Evolutionary conservation across 2,888 invertebrate species (phyloP).

Genomic region (Diogma glabrata): DNA sequence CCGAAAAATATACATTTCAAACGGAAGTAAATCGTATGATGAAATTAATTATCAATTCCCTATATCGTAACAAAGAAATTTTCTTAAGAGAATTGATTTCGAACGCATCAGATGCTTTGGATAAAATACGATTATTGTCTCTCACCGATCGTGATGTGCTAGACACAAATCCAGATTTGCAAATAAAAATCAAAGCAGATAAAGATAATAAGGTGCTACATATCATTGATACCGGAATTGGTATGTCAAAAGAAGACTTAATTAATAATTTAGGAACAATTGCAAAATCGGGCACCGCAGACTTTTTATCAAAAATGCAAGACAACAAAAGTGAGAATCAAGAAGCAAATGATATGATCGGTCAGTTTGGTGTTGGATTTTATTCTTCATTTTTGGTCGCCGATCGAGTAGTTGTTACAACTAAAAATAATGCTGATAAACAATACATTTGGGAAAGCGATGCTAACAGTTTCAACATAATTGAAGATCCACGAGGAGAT

Average conservation of each 20-base stretch:
- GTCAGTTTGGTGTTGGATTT: conserved; percentile 99
- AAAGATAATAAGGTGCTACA: conserved; percentile 84
- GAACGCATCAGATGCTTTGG: conserved; percentile 97
- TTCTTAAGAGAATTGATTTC: conserved; percentile 97
- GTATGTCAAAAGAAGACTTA: conserved; percentile 92
- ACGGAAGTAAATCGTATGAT: conserved; percentile 99
- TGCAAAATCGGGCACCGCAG: conserved; percentile 94
- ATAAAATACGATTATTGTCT: conserved; percentile 91
- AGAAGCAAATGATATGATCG: conserved; percentile 95
- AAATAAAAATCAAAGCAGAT: conserved; percentile 86
- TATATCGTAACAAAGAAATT: conserved; percentile 98
- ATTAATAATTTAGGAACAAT: conserved; percentile 96
- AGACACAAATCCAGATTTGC: conserved; percentile 66
- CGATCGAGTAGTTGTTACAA: conserved; percentile 88
- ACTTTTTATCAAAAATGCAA: conserved; percentile 87
- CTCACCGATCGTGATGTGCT: conserved; percentile 76
- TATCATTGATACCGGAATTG: conserved; percentile 93
- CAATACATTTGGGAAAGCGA: conserved; percentile 99
- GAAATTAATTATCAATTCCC: conserved; percentile 99
- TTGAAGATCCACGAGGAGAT: conserved; percentile 87
- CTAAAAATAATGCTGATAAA: conserved; percentile 85
- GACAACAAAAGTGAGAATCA: conserved; percentile 40
- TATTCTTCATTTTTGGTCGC: conserved; percentile 97
- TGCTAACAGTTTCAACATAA: conserved; percentile 77
- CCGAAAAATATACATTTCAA: conserved; percentile 85